A percentile compares a stretch with the other conserved stretches of the same genome.
phyloP scores from a whole-genome alignment of 1,140 invertebrate species.

The Stegodyphus mimosarum region DNA sequence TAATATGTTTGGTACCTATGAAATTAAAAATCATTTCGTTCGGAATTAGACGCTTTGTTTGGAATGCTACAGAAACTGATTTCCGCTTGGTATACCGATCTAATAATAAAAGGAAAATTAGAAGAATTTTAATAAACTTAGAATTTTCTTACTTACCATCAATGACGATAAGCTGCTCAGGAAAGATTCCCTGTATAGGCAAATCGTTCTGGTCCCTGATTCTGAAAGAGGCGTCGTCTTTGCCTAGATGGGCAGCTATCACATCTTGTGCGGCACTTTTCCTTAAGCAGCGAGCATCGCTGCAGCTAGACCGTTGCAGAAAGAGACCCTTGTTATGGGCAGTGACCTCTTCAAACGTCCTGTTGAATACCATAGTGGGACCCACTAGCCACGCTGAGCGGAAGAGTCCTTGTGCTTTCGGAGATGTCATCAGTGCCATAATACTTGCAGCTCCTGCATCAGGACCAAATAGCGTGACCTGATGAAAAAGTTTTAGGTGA shows the following conservation, averaged over 20 bases:
- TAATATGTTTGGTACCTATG: no score
- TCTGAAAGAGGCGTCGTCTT: conserved; percentile 63
- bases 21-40: no score
- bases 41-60: not conserved
- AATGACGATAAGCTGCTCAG: conserved; percentile 63
- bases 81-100: not conserved
- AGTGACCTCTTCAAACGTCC: conserved; percentile 40
- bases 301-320: conserved; percentile 34
- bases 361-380: conserved; percentile 61
- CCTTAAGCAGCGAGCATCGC: conserved; percentile 45
- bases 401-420: conserved; percentile 35
- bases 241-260: conserved; percentile 59
- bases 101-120: not conserved
- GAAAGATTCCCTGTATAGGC: conserved; percentile 63
- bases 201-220: conserved; percentile 64
- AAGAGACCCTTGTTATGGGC: conserved; percentile 40
- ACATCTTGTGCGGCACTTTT: conserved; percentile 35
- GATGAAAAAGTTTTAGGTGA: no score
- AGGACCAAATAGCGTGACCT: conserved; percentile 62
- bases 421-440: conserved; percentile 60
- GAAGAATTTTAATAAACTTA: not conserved
- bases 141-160: conserved; percentile 54
- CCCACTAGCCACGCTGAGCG: conserved; percentile 60
- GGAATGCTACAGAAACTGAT: not conserved
- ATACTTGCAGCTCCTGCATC: conserved; percentile 63